phyloP scores from a whole-genome alignment of 2,113 vertebrate genomes.

The Pyrgilauda ruficollis region DNA sequence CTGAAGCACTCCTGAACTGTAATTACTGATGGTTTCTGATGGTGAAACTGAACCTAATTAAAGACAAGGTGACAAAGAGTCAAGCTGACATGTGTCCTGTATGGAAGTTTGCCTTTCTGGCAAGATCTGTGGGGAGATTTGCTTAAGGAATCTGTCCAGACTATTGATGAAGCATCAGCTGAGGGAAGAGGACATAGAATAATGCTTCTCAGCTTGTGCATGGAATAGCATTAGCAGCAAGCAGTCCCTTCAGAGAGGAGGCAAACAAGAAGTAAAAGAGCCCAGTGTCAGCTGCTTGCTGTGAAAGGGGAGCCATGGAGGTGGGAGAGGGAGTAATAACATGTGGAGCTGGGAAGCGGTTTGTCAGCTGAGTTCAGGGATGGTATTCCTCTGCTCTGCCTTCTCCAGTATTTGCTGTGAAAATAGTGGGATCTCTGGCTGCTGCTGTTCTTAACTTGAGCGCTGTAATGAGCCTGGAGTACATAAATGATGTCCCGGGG shows the following conservation, averaged over 20 bases:
- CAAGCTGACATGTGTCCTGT: background rate
- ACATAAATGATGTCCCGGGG: background rate
- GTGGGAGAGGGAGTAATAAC: background rate
- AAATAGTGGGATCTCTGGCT: background rate
- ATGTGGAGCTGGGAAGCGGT: background rate
- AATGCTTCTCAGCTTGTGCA: slow-evolving; percentile 32
- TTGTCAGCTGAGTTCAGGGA: background rate
- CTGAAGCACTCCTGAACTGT: background rate
- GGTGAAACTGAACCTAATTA: background rate
- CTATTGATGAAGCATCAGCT: slow-evolving; percentile 29
- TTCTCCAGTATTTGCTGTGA: background rate
- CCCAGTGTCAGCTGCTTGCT: slow-evolving; percentile 8
- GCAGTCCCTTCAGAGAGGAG: background rate
- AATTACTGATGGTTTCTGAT: background rate
- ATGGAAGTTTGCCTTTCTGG: background rate
- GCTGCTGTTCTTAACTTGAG: background rate
- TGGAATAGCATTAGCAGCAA: slow-evolving; percentile 26
- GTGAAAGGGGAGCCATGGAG: background rate
- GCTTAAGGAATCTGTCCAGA: background rate
- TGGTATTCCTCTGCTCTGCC: background rate
- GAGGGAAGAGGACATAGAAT: slow-evolving; percentile 13
- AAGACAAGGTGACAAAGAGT: background rate
- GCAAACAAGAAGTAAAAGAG: slow-evolving; percentile 19
- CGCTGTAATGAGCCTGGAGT: background rate
- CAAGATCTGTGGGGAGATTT: background rate